These are phyloP conservation scores for Seira musarum DNA, from an alignment of 2,888 invertebrate genomes.

Conservation along the genomic window DNA sequence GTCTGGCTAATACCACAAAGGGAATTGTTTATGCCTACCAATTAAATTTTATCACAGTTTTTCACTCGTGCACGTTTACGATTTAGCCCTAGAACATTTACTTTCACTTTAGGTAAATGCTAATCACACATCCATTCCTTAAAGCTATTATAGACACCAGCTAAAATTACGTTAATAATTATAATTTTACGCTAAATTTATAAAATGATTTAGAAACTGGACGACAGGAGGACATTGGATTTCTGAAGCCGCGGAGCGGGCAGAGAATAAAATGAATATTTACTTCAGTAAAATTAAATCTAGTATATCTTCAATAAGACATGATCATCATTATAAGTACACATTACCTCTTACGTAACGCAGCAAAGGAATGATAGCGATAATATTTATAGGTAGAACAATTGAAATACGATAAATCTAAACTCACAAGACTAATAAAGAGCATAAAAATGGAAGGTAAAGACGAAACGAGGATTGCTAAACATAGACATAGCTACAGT, in stretches of 20 bases:
- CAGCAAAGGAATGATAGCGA: background rate
- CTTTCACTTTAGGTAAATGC: background rate
- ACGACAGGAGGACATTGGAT: constrained; percentile 33
- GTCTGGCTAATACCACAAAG: background rate
- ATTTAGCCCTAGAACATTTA: background rate
- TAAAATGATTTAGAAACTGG: background rate
- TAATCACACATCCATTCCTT: background rate
- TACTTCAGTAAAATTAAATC: background rate
- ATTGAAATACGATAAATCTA: no score
- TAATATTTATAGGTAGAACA: background rate
- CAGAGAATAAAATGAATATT: background rate
- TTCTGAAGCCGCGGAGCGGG: background rate
- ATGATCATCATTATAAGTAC: no score
- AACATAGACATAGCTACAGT: background rate
- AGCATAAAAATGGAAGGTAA: no score
- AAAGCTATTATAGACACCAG: constrained; percentile 1
- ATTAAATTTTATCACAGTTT: constrained; percentile 24
- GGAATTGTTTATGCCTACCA: background rate
- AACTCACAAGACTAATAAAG: no score
- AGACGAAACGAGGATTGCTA: background rate
- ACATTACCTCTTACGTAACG: no score
- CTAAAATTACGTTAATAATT: background rate
- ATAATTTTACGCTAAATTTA: background rate
- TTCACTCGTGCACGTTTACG: constrained; percentile 10
- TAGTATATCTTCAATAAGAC: background rate